Evolutionary conservation across 2,888 invertebrate species (phyloP).

Genomic region (Matsumyia berberina): DNA sequence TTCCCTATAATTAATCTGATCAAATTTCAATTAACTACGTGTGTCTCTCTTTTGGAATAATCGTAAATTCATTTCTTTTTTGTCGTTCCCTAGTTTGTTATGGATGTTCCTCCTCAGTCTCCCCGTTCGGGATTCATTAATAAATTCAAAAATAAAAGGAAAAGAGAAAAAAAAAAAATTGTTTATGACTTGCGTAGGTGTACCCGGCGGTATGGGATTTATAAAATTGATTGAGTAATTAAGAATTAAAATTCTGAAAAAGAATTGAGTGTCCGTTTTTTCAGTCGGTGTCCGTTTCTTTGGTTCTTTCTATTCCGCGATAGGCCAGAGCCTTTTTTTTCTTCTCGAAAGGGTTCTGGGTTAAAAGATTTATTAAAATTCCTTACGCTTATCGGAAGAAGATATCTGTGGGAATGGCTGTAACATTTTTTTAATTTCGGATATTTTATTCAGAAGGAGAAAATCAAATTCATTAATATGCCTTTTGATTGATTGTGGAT

Average conservation of each 20-base stretch:
- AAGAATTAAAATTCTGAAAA: slow-evolving; percentile 48
- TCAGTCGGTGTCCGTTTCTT: not conserved
- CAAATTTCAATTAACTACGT: slow-evolving; percentile 66
- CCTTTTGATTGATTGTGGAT: slow-evolving; percentile 63
- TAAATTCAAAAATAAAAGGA: slow-evolving; percentile 15
- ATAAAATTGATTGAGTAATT: slow-evolving; percentile 66
- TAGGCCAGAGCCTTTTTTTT: not conserved
- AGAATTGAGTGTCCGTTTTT: slow-evolving; percentile 2
- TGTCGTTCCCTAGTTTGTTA: slow-evolving; percentile 1
- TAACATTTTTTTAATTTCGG: slow-evolving; percentile 53
- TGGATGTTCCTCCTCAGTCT: not conserved
- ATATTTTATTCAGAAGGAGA: slow-evolving; percentile 43
- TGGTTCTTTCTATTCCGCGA: not conserved
- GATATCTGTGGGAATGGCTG: slow-evolving; percentile 62
- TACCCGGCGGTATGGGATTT: not conserved
- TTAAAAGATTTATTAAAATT: slow-evolving; percentile 50
- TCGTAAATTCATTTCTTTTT: slow-evolving; percentile 49
- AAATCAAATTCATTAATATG: slow-evolving; percentile 63
- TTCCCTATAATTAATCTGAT: slow-evolving; percentile 66
- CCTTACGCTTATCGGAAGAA: slow-evolving; percentile 50
- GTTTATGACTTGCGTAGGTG: slow-evolving; percentile 58
- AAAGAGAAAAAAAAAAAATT: slow-evolving; percentile 3
- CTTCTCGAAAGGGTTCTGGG: not conserved
- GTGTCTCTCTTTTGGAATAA: slow-evolving; percentile 47
- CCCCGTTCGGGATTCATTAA: slow-evolving; percentile 28